Conservation (phyloP, 2,113 vertebrate genomes). For the Hippopotamus amphibius region DNA sequence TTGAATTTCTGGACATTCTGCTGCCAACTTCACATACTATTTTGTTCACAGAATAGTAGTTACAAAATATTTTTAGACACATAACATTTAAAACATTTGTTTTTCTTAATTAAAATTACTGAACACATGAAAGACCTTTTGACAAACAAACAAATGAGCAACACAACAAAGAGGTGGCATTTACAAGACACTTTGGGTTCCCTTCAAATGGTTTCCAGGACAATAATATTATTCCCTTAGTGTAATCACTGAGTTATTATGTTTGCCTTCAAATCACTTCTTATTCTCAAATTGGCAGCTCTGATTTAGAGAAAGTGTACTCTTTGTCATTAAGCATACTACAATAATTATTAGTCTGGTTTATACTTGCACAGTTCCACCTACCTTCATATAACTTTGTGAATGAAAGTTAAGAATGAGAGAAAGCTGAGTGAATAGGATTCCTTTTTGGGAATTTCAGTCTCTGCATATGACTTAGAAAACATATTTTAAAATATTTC, state of each 20-base stretch:
- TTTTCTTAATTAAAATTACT: conserved; percentile 55
- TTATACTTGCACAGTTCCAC: not conserved
- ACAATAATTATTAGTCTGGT: not conserved
- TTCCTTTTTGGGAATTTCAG: not conserved
- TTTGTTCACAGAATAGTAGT: conserved; percentile 28
- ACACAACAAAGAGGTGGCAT: not conserved
- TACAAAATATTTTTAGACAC: conserved; percentile 5
- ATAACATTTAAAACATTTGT: conserved; percentile 47
- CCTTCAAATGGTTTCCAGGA: conserved; percentile 42
- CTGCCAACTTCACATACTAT: not conserved
- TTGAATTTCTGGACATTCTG: not conserved
- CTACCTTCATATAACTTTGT: conserved; percentile 25
- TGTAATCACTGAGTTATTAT: conserved; percentile 40
- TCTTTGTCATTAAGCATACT: conserved; percentile 50
- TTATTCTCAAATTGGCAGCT: conserved; percentile 51
- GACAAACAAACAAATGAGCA: conserved; percentile 48
- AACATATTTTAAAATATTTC: conserved; percentile 4
- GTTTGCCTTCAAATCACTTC: conserved; percentile 45
- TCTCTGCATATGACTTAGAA: not conserved
- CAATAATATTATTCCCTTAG: not conserved
- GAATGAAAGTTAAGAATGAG: not conserved
- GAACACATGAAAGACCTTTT: not conserved
- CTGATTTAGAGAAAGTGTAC: not conserved
- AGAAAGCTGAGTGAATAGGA: not conserved
- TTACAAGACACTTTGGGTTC: conserved; percentile 35